Percentiles rank a stretch among this genome's conserved stretches.
Conservation (phyloP, 2,113 vertebrate genomes). For the Austrofundulus limnaeus region DNA sequence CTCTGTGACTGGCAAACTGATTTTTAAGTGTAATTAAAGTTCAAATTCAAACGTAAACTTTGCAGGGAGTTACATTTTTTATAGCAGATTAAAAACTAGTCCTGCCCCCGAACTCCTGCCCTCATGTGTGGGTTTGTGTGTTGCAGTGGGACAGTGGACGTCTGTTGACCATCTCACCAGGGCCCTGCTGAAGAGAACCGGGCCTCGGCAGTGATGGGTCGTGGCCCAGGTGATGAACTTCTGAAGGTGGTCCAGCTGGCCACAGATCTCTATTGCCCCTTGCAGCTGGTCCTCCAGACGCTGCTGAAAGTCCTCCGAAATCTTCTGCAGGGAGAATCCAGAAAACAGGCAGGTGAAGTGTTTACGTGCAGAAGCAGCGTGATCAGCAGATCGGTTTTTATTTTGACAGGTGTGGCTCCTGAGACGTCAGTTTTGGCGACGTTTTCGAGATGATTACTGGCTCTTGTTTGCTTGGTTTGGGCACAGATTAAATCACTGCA, state of each 20-base stretch:
- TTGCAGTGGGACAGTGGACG: background rate
- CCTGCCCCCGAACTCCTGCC: slow-evolving; percentile 3
- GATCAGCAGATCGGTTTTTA: slow-evolving; percentile 10
- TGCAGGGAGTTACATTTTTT: background rate
- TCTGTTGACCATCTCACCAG: slow-evolving; percentile 78
- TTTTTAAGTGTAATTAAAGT: background rate
- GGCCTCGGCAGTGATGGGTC: slow-evolving; percentile 87
- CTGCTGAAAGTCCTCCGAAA: slow-evolving; percentile 88
- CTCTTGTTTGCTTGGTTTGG: slow-evolving; percentile 49
- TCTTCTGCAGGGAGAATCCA: slow-evolving; percentile 78
- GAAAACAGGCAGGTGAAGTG: slow-evolving; percentile 10
- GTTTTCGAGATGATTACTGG: slow-evolving; percentile 53
- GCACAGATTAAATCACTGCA: slow-evolving; percentile 37
- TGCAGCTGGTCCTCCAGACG: slow-evolving; percentile 92
- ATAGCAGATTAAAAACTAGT: background rate
- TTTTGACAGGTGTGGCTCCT: slow-evolving; percentile 26
- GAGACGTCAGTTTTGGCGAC: slow-evolving; percentile 43
- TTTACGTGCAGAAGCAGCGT: slow-evolving; percentile 18
- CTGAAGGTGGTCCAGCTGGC: slow-evolving; percentile 93
- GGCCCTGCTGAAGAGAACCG: slow-evolving; percentile 96
- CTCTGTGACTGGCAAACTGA: background rate
- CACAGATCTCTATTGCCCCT: slow-evolving; percentile 87
- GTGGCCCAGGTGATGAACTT: slow-evolving; percentile 96
- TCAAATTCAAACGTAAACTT: slow-evolving; percentile 10
- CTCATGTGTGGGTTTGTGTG: slow-evolving; percentile 10